Evolutionary conservation across 2,113 vertebrate species (phyloP), one percentile per base, ranked within the genome.

Genomic region (Hassar affinis): DNA sequence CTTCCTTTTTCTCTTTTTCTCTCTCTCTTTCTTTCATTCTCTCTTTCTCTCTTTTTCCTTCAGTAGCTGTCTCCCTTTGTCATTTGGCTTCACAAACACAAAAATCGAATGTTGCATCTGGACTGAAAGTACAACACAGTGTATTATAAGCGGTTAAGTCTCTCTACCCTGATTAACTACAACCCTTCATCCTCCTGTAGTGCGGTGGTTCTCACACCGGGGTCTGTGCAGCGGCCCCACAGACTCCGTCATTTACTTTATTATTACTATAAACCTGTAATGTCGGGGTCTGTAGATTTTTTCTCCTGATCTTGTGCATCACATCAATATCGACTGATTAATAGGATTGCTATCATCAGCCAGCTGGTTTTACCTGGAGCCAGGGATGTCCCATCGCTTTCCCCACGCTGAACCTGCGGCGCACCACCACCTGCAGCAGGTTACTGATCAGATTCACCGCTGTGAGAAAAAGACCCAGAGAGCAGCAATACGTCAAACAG

Each of bases 381-480:
- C 93, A 95, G 76, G 90, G 27, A 87, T 94, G 94, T 72, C 91
- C 93, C 86, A 94, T 88, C 0, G 93, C 90, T 90, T 92, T 94
- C 6, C 93, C 93, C 30, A 94, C 94, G 0, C 87, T 94, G 92
- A 90, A 94, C 57, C 94, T 84, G 35, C 90, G 90, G 45, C 90
- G 90, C 69, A 93, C 84, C 5, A 92, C 89, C 90, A 95, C 94
- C 91, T 94, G 94, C 89, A 94, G 93, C 87, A 95, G 91, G 92
- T 94, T 94, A n/a, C 85, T 93, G 87, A 95, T 94, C 85, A 95
- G 92, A 81, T 88, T 94, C 86, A 94, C 91, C 1, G 92, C 94
- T 94, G 89, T 20, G 47, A 38, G 30, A 25, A 79, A 49, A 38
- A 35, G 49, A 42, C 56, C 61, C 6, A 59, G 9, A 61, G 12